A percentile compares a stretch with the other conserved stretches of the same genome.
Evolutionary conservation across 2,113 vertebrate genomes (phyloP).

Genomic region (Ammospiza nelsoni): DNA sequence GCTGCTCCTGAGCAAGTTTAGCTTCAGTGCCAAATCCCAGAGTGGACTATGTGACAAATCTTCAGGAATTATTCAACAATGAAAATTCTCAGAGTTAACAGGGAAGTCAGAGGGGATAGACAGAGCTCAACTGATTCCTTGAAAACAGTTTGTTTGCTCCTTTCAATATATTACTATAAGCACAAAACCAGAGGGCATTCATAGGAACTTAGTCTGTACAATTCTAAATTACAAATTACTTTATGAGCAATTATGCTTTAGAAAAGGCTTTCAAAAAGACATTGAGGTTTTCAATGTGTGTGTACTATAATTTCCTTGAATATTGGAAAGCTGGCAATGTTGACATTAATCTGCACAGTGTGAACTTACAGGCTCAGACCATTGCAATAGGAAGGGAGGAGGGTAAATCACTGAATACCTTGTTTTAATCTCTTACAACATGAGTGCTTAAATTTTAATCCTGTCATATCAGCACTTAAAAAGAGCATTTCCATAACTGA

Average conservation of each 20-base stretch:
- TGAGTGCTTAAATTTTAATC: neutral
- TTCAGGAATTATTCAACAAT: neutral
- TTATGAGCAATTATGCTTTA: neutral
- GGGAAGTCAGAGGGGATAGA: neutral
- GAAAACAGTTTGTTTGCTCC: neutral
- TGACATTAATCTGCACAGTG: conserved; percentile 1
- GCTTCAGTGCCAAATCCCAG: neutral
- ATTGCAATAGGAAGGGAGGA: neutral
- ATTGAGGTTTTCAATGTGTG: neutral
- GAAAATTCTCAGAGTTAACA: neutral
- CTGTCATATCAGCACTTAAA: neutral
- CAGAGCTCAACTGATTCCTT: neutral
- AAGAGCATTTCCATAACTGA: neutral
- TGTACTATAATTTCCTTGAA: neutral
- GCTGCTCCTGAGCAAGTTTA: neutral
- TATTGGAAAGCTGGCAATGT: neutral
- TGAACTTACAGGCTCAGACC: neutral
- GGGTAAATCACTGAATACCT: neutral
- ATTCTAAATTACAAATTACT: neutral
- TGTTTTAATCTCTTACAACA: neutral
- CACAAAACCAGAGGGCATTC: neutral
- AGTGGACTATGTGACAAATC: neutral
- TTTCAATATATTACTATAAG: neutral
- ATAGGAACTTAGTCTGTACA: neutral
- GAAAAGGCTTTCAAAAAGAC: conserved; percentile 1